Base-by-base conservation (phyloP, 2,113 vertebrate genomes). In the Lepus americanus region DNA sequence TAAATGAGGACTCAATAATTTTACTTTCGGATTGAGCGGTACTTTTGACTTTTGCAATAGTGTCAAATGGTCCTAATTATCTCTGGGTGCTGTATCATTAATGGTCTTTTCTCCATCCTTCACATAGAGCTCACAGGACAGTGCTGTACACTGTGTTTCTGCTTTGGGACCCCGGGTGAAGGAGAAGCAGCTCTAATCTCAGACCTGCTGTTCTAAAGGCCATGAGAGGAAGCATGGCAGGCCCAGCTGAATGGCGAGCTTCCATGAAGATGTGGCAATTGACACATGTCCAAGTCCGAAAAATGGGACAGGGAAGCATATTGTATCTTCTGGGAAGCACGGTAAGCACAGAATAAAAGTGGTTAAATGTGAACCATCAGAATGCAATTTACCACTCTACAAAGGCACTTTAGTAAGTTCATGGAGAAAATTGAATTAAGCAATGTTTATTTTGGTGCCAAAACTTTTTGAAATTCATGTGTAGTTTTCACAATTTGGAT, bases 111-210 rank as follows among this genome's bases (percentile, higher is more conserved):
- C 76, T 49, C 9, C 12, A 14, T 61, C 39, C 10, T 4, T 4
- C 25, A 0, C 2, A 1, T 25, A 19, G 23, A 23, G 20, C 33
- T 49, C 44, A 22, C 0, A 1, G 67, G 49, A 59, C 31, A 4
- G 33, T 29, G 27, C 55, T 66, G 59, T 17, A 14, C 3, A 33
- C 66, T 59, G 66, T 22, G n/a, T 36, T 17, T 12, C 1, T 12
- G 69, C 55, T 36, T 2, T n/a, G 12, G 53, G 61, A 22, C 29
- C 2, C 29, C 11, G 13, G 17, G 27, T 44, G 16, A 22, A 83
- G 25, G n/a, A 79, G 20, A 67, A 51, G 39, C 53, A 49, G 64
- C 53, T 20, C 79, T 66, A 9, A 9, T 49, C 44, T 72, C 12
- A 25, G 79, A 78, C 25, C 7, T 4, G n/a, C 22, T 55, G 2